phyloP scores from a whole-genome alignment of 2,113 vertebrate genomes.

The Microcebus jonahi region DNA sequence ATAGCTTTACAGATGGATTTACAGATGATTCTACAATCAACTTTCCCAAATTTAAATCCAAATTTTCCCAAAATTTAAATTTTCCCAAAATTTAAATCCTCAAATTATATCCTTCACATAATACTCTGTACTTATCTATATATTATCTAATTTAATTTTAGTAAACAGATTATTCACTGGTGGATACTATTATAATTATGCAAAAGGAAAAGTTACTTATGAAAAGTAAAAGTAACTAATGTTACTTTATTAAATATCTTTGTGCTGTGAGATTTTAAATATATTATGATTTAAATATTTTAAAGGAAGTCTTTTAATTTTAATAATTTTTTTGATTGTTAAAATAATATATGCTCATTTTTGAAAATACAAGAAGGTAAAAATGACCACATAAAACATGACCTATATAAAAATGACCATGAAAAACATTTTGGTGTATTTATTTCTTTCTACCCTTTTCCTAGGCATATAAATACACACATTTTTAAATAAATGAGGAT shows the following conservation, averaged over 20 bases:
- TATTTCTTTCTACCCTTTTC: neutral
- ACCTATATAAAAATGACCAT: neutral
- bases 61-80: neutral
- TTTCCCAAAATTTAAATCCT: neutral
- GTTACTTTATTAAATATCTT: slow-evolving; percentile 25
- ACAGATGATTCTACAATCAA: neutral
- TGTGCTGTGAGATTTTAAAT: neutral
- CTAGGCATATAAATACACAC: neutral
- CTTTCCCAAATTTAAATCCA: neutral
- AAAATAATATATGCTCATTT: neutral
- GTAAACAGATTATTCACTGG: slow-evolving; percentile 16
- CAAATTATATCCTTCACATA: slow-evolving; percentile 31
- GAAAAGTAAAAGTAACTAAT: neutral
- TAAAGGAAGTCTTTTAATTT: slow-evolving; percentile 1
- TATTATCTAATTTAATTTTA: slow-evolving; percentile 24
- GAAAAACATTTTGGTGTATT: neutral
- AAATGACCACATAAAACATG: neutral
- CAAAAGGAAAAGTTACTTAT: slow-evolving; percentile 16
- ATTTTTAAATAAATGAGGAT: slow-evolving; percentile 26
- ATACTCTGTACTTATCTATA: slow-evolving; percentile 27
- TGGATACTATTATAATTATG: neutral
- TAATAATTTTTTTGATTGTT: slow-evolving; percentile 8
- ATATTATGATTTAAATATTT: slow-evolving; percentile 39
- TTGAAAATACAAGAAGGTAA: slow-evolving; percentile 3
- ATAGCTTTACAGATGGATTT: neutral